These are phyloP conservation scores for Zootermopsis nevadensis DNA, from an alignment of 2,888 invertebrate genomes.

Conservation along the genomic window DNA sequence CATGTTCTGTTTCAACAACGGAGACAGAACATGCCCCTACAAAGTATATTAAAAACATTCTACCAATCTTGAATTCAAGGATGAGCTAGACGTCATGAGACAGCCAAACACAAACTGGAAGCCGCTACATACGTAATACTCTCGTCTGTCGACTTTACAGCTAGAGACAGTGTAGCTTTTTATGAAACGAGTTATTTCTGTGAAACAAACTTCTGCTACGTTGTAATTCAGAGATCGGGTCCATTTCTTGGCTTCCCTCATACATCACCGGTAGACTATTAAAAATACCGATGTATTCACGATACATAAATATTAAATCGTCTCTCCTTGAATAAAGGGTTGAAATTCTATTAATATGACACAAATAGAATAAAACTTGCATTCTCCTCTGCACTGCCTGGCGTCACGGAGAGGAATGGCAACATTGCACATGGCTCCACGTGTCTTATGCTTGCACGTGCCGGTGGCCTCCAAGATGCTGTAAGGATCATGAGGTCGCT, in stretches of 20 bases:
- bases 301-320: neutral
- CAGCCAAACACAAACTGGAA: neutral
- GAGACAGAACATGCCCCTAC: too few relatives aligned
- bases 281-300: neutral
- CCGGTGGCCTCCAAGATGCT: conserved; percentile 15
- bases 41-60: neutral
- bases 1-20: too few relatives aligned
- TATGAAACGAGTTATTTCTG: too few relatives aligned
- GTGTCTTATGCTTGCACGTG: conserved; percentile 25
- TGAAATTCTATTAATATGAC: neutral
- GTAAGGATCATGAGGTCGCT: conserved; percentile 20
- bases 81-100: neutral
- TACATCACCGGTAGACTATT: neutral
- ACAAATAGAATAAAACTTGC: neutral
- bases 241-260: neutral
- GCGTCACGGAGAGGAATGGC: conserved; percentile 23
- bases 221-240: neutral
- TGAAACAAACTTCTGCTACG: neutral
- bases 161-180: too few relatives aligned
- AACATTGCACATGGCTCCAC: conserved; percentile 28
- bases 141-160: too few relatives aligned
- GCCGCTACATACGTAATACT: neutral
- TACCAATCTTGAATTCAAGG: neutral
- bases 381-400: neutral
- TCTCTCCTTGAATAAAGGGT: neutral